Percentiles rank a stretch among this genome's conserved stretches.
Conservation (phyloP, 2,797 vertebrate genomes). For the Spea hammondii region DNA sequence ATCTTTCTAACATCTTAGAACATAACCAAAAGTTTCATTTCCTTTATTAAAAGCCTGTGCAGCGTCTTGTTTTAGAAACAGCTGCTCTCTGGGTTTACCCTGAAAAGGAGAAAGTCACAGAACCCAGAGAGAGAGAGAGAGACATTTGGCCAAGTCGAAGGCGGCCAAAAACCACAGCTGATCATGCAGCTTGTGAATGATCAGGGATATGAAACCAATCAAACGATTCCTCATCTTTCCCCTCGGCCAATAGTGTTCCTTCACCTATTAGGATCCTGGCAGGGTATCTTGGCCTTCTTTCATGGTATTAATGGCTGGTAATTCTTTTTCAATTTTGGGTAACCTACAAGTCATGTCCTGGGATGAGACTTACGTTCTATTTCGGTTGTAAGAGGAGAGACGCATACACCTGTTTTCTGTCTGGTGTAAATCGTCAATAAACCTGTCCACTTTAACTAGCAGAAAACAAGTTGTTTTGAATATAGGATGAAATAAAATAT, state of each 20-base stretch:
- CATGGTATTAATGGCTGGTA: constrained; percentile 18
- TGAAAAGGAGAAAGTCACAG: constrained; percentile 9
- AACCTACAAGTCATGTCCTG: constrained; percentile 26
- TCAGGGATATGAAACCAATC: constrained; percentile 25
- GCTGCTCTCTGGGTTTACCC: constrained; percentile 9
- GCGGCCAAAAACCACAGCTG: constrained; percentile 5
- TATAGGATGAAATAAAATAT: too few relatives aligned
- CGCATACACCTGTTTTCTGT: constrained; percentile 21
- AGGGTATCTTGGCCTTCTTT: constrained; percentile 5
- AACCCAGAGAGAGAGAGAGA: background rate
- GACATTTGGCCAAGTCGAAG: background rate
- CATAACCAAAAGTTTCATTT: background rate
- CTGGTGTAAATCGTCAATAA: background rate
- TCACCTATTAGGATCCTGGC: constrained; percentile 4
- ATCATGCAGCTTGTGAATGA: constrained; percentile 41
- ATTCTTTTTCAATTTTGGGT: constrained; percentile 30
- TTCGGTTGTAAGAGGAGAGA: constrained; percentile 28
- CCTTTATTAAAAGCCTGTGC: background rate
- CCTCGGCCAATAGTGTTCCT: background rate
- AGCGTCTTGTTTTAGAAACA: constrained; percentile 32
- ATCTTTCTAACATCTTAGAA: constrained; percentile 4
- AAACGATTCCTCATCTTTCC: background rate
- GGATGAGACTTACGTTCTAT: background rate
- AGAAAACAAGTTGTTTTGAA: too few relatives aligned
- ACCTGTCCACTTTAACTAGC: background rate